Evolutionary conservation across 2,888 invertebrate genomes (phyloP).

Genomic region (Tryphoninae sp.): DNA sequence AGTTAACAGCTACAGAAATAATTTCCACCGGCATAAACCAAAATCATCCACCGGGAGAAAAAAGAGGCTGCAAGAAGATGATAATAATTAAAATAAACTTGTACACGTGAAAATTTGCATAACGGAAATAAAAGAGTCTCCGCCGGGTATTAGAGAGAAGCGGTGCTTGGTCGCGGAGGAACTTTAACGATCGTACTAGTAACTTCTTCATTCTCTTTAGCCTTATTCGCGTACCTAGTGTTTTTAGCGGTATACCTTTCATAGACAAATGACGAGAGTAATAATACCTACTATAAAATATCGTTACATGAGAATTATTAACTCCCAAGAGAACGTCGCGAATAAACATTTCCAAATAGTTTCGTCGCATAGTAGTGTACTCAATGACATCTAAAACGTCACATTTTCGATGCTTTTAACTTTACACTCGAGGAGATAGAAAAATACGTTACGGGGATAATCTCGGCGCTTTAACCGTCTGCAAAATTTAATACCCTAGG

Average conservation of each 20-base stretch:
- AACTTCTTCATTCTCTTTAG: not conserved
- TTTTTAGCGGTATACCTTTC: not conserved
- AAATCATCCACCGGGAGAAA: conserved; percentile 4
- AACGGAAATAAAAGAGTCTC: not conserved
- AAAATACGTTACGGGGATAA: no score
- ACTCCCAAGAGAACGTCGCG: no score
- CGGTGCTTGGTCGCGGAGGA: not conserved
- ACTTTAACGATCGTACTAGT: not conserved
- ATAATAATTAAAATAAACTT: conserved; percentile 15
- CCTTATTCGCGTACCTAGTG: not conserved
- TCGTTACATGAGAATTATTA: no score
- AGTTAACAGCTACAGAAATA: not conserved
- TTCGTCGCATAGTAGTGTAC: no score
- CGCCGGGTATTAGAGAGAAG: not conserved
- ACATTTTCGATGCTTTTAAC: no score
- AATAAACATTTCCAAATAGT: no score
- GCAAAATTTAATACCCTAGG: not conserved
- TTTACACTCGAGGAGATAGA: no score
- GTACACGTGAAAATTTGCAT: not conserved
- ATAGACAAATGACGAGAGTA: no score
- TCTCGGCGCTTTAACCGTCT: no score
- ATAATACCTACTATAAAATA: no score
- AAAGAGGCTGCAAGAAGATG: not conserved
- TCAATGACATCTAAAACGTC: no score
- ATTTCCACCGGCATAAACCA: conserved; percentile 6